A percentile compares a stretch with the other conserved stretches of the same genome.
Conservation (phyloP, 2,888 invertebrate species). For the Apotomis turbidana region DNA sequence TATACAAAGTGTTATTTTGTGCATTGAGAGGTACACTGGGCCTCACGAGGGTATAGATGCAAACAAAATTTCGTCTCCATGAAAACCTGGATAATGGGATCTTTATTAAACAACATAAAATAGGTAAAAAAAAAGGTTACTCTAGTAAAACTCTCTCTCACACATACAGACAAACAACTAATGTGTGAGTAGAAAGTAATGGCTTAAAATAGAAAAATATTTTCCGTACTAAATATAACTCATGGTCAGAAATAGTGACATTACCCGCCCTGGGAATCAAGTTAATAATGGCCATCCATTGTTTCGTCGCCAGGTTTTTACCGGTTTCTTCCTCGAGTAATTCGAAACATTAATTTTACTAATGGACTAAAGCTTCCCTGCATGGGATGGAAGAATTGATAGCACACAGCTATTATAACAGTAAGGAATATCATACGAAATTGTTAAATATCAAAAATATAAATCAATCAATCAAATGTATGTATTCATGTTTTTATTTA, state of each 20-base stretch:
- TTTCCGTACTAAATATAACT: constrained; percentile 11
- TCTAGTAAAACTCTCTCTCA: not conserved
- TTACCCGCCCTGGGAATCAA: constrained; percentile 28
- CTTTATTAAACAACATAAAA: not conserved
- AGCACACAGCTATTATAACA: constrained; percentile 58
- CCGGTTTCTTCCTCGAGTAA: constrained; percentile 60
- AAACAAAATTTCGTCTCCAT: no score
- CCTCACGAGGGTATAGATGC: no score
- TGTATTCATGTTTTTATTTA: no score
- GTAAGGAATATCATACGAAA: not conserved
- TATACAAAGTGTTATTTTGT: no score
- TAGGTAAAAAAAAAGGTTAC: not conserved
- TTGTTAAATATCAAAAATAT: no score
- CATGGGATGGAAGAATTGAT: constrained; percentile 52
- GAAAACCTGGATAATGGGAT: not conserved
- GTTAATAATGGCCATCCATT: constrained; percentile 40
- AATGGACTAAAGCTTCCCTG: constrained; percentile 79
- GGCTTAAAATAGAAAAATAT: constrained; percentile 5
- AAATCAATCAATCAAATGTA: no score
- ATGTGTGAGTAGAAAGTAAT: not conserved
- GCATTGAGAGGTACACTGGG: no score
- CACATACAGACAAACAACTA: not conserved
- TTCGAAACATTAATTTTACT: constrained; percentile 84
- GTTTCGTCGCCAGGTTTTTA: constrained; percentile 43
- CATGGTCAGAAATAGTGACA: constrained; percentile 28